Evolutionary conservation across 2,797 vertebrate species (phyloP), one percentile per base, ranked within the genome.

Genomic region (Macropus fuliginosus): DNA sequence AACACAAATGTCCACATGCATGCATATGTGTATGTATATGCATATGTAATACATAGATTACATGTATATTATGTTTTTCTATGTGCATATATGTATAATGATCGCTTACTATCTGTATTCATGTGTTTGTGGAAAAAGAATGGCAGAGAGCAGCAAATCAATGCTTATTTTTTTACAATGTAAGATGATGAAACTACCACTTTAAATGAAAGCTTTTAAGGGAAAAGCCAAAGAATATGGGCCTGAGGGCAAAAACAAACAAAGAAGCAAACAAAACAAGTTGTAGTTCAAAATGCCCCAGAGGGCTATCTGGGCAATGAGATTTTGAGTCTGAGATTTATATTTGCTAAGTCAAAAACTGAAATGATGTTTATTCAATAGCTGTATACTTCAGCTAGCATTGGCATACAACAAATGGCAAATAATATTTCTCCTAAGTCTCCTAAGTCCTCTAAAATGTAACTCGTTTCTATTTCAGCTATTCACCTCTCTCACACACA

Each of bases 291-390:
- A 81, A 95, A 90, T 54, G 4, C 92, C 89, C 14, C 90, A 52
- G 54, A 92, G 29, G 95, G 4, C 93, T 96, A 24, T 92, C 18
- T 56, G 94, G 40, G n/a, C 16, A 66, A 94, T 91, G 0, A 62
- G 29, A 1, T 57, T 24, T 57, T 52, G 96, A 56, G 40, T 74
- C 91, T 91, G 34, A 92, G 95, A 91, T 66, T 5, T 91, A 31
- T 91, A 92, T 90, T 94, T 94, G 21, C 92, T 94, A 96, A 28
- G 92, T n/a, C 56, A 93, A 90, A 94, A 94, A 34, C 93, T 94
- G 92, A 55, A 54, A 54, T 90, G 55, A 28, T 31, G n/a, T 94
- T 93, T 91, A 62, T 62, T 91, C 55, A 52, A 52, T 90, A 91
- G 54, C 27, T 62, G 34, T 55, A 62, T 74, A 92, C 31, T 40